phyloP scores from a whole-genome alignment of 2,888 invertebrate species.

The Mythimna impura region DNA sequence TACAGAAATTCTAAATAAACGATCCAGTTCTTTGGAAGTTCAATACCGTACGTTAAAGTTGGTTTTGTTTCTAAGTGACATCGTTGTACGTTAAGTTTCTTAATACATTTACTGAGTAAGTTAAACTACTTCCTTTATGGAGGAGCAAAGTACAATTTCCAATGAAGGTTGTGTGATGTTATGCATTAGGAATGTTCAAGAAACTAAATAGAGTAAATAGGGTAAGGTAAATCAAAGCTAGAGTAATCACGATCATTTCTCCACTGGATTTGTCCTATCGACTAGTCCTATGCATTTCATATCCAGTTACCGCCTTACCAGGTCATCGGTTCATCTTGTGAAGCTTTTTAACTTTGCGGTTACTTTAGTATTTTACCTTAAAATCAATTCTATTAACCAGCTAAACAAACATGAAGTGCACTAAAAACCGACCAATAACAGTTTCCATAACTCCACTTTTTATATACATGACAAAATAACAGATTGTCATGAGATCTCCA shows the following conservation, averaged over 20 bases:
- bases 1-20: background rate
- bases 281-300: no score
- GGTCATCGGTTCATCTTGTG: no score
- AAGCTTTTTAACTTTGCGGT: background rate
- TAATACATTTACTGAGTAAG: constrained; percentile 19
- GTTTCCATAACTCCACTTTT: constrained; percentile 12
- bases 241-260: background rate
- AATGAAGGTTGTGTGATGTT: background rate
- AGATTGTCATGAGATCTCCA: constrained; percentile 25
- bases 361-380: background rate
- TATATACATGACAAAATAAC: constrained; percentile 27
- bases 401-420: background rate
- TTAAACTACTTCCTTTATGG: constrained; percentile 17
- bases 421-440: constrained; percentile 1
- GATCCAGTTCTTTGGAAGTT: constrained; percentile 14
- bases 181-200: background rate
- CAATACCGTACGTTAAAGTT: constrained; percentile 32
- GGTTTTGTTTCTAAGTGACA: constrained; percentile 12
- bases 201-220: background rate
- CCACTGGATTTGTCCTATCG: no score
- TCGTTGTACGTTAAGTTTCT: constrained; percentile 7
- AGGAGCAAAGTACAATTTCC: no score
- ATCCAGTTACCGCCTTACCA: no score
- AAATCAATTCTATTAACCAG: background rate
- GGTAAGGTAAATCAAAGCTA: background rate